Percentiles rank a stretch among this genome's conserved stretches.
Conservation (phyloP, 1,140 invertebrate genomes). For the Sitobion miscanthi region DNA sequence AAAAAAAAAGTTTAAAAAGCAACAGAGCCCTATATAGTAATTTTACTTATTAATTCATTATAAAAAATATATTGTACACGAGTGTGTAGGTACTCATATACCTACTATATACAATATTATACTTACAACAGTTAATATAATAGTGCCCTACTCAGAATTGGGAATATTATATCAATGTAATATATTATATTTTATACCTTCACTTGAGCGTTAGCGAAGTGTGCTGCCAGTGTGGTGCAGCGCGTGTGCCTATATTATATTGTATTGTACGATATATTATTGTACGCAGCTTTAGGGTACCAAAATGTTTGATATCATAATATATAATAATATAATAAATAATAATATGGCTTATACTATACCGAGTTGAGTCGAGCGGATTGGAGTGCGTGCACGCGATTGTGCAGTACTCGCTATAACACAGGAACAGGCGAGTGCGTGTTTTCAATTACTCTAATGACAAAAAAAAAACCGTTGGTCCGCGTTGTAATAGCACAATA, state of each 20-base stretch:
- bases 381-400: neutral
- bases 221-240: neutral
- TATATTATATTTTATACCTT: too few relatives aligned
- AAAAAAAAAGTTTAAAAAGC: neutral
- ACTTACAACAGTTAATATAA: neutral
- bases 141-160: neutral
- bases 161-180: neutral
- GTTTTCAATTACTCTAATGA: slow-evolving; percentile 2
- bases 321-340: neutral
- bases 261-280: neutral
- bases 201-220: neutral
- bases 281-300: neutral
- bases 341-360: neutral
- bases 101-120: neutral
- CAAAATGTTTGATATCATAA: neutral
- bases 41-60: neutral
- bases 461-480: neutral
- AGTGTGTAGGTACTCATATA: neutral
- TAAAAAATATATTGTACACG: slow-evolving; percentile 9
- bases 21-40: neutral
- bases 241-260: neutral
- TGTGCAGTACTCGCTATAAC: neutral
- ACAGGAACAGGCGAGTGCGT: neutral
- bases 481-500: neutral
- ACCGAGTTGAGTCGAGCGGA: neutral